Conservation (phyloP, 2,113 vertebrate species). For the Odontophorus gujanensis region DNA sequence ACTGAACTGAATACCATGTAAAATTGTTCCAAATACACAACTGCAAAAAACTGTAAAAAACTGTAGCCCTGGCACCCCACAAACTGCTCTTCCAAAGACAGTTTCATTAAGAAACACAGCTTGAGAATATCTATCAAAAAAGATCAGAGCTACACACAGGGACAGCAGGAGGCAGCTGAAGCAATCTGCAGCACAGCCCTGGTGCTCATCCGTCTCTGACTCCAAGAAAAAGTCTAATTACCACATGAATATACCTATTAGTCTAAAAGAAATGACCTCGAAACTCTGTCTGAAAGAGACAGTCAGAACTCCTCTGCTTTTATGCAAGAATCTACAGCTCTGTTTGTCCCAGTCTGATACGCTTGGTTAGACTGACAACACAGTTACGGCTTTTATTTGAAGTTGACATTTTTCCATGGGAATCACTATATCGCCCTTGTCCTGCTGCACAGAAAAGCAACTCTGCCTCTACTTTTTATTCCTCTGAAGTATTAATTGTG, state of each 20-base stretch:
- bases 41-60: not conserved
- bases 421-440: not conserved
- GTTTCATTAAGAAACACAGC: constrained; percentile 35
- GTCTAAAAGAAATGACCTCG: not conserved
- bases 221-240: not conserved
- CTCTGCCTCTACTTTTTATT: not conserved
- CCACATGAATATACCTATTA: not conserved
- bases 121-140: constrained; percentile 13
- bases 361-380: not conserved
- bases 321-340: not conserved
- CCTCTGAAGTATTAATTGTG: constrained; percentile 27
- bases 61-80: not conserved
- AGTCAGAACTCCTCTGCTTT: not conserved
- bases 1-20: not conserved
- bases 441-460: constrained; percentile 13
- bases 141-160: not conserved
- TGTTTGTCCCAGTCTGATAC: not conserved
- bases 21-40: not conserved
- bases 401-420: not conserved
- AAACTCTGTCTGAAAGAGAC: not conserved
- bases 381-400: not conserved
- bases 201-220: not conserved
- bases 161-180: constrained; percentile 43
- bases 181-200: constrained; percentile 41
- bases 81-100: constrained; percentile 13